Base-by-base conservation (phyloP, 2,888 invertebrate species). In the Norana najaformis region DNA sequence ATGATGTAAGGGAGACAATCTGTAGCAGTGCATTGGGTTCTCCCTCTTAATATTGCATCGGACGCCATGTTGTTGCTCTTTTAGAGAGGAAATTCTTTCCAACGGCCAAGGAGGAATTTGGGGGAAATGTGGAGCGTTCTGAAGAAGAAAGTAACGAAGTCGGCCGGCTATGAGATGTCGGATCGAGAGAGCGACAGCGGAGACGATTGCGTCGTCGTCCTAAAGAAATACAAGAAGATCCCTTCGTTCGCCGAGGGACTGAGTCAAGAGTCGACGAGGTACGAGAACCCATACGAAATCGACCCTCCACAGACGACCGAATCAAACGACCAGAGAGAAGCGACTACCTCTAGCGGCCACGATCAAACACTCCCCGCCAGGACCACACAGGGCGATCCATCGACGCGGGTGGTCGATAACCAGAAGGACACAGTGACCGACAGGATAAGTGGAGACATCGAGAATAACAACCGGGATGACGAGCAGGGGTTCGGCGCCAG, bases 71-170 rank as follows among this genome's bases (percentile, higher is more conserved):
- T 23, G 47, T 69, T 69, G 69, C 6, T 69, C 30, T 69, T 69
- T 69, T 69, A 69, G 30, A n/a, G 69, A 69, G n/a, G 8, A 16
- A 30, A 5, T n/a, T n/a, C n/a, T n/a, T n/a, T n/a, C n/a, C n/a
- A n/a, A n/a, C n/a, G n/a, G 37, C 4, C 6, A 34, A 35, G 16
- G 36, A 36, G 11, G 36, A 85, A 37, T 35, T 20, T 18, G 85
- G 35, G 34, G 36, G 35, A 85, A 35, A 85, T 85, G 85, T 85
- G 85, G 85, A 85, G 85, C 37, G 85, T 85, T 8, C 85, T 85
- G 36, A 85, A 85, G 85, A 85, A 85, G 85, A 85, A 85, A 35
- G 35, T 85, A 35, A 85, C 85, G 85, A 85, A 85, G 85, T 85
- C 85, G 0, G 85, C 14, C 5, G 85, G 85, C 34, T 85, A 85